Evolutionary conservation across 37 sponge, comb jelly and placozoan species (phyloP).

Genomic region (Ephydatia muelleri): DNA sequence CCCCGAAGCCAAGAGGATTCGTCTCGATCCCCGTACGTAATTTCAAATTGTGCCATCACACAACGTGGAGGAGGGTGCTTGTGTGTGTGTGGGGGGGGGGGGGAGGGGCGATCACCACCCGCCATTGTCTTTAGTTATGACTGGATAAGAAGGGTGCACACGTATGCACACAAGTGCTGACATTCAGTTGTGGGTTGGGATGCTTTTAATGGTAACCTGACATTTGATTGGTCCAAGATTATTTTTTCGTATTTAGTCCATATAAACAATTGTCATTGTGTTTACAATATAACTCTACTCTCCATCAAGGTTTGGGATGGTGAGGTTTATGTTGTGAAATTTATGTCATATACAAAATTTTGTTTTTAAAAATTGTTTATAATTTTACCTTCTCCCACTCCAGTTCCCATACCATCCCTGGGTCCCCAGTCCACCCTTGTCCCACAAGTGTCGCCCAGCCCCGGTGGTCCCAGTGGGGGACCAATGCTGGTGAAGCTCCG

Average conservation of each 20-base stretch:
- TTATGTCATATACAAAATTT: neutral
- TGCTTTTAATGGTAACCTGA: neutral
- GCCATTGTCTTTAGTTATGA: neutral
- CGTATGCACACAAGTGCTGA: neutral
- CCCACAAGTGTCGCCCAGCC: neutral
- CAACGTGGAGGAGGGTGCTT: too few species aligned
- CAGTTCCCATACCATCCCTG: neutral
- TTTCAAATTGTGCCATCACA: neutral
- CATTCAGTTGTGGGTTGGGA: neutral
- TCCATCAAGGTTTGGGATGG: neutral
- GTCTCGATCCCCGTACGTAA: neutral
- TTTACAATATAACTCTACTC: neutral
- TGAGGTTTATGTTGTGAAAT: neutral
- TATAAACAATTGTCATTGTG: neutral
- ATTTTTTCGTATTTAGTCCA: neutral
- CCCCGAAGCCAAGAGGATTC: neutral
- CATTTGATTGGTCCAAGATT: too few species aligned
- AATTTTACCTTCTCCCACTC: too few species aligned
- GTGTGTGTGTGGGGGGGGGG: too few species aligned
- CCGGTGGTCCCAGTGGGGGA: neutral
- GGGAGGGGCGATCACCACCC: neutral
- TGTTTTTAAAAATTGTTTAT: neutral
- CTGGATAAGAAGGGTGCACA: neutral
- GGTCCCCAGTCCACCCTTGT: neutral
- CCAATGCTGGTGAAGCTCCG: slow-evolving; percentile 65